Conservation (phyloP, 2,113 vertebrate genomes). For the Toxotes chatareus region DNA sequence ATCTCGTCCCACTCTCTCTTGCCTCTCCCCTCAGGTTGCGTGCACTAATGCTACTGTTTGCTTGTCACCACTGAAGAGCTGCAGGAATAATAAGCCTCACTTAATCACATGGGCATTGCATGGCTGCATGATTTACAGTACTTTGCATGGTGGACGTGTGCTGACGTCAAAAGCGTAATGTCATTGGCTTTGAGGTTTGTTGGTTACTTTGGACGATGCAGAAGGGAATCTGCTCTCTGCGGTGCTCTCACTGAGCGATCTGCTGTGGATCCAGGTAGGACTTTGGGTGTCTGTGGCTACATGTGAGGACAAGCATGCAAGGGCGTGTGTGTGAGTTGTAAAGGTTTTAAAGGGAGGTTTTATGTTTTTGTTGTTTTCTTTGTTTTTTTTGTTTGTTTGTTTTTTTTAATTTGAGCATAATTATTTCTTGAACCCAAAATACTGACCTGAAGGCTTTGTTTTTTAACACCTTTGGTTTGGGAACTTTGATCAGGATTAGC, state of each 20-base stretch:
- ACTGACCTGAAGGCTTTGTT: constrained; percentile 4
- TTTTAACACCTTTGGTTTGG: constrained; percentile 34
- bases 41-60: constrained; percentile 74
- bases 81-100: constrained; percentile 55
- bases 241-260: constrained; percentile 14
- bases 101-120: constrained; percentile 79
- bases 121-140: constrained; percentile 89
- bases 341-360: constrained; percentile 15
- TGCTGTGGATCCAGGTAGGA: constrained; percentile 62
- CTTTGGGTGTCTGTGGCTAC: constrained; percentile 33
- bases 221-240: constrained; percentile 43
- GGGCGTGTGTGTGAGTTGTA: constrained; percentile 12
- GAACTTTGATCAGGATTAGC: constrained; percentile 15
- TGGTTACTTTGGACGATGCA: constrained; percentile 21
- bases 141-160: constrained; percentile 84
- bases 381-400: too few species aligned
- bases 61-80: constrained; percentile 67
- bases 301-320: constrained; percentile 30
- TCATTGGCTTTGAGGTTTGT: constrained; percentile 40
- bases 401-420: not conserved
- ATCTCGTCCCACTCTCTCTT: constrained; percentile 33
- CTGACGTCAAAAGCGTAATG: constrained; percentile 27
- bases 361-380: not conserved
- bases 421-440: not conserved
- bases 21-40: constrained; percentile 51